These are phyloP conservation scores for Mustela nigripes DNA, from an alignment of 2,113 vertebrate genomes.

Conservation along the genomic window DNA sequence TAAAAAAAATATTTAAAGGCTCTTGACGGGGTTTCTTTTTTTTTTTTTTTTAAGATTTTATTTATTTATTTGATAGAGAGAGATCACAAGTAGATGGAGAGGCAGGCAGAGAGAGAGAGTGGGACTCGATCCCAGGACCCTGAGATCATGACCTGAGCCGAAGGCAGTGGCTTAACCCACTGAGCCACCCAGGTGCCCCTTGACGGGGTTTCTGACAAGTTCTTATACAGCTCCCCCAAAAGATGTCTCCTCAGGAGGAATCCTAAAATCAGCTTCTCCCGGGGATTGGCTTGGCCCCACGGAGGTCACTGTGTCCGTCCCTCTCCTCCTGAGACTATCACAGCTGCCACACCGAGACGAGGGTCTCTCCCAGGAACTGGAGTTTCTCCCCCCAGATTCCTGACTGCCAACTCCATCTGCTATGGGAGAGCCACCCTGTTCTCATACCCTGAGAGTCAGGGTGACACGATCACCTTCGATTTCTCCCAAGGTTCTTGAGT, in stretches of 20 bases:
- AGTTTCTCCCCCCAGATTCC: not conserved
- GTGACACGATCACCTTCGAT: not conserved
- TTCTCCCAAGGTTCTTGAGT: not conserved
- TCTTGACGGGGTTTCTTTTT: not conserved
- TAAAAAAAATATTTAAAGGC: not conserved
- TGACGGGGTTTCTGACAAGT: not conserved
- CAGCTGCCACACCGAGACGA: not conserved
- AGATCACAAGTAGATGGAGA: too few species aligned
- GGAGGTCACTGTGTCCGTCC: not conserved
- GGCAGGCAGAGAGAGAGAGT: too few species aligned
- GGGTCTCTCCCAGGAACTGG: not conserved
- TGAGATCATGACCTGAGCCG: too few species aligned
- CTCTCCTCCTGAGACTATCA: not conserved
- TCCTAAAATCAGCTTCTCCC: not conserved
- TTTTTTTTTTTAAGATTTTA: too few species aligned
- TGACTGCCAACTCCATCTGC: not conserved
- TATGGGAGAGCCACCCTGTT: not conserved
- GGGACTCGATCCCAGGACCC: too few species aligned
- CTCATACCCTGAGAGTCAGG: not conserved
- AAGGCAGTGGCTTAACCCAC: too few species aligned
- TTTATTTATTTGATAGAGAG: too few species aligned
- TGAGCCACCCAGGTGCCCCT: too few species aligned
- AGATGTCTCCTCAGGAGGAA: not conserved
- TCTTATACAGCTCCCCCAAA: not conserved
- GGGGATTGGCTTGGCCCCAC: not conserved